Conservation (phyloP, 2,797 vertebrate genomes). For the Rousettus madagascariensis region DNA sequence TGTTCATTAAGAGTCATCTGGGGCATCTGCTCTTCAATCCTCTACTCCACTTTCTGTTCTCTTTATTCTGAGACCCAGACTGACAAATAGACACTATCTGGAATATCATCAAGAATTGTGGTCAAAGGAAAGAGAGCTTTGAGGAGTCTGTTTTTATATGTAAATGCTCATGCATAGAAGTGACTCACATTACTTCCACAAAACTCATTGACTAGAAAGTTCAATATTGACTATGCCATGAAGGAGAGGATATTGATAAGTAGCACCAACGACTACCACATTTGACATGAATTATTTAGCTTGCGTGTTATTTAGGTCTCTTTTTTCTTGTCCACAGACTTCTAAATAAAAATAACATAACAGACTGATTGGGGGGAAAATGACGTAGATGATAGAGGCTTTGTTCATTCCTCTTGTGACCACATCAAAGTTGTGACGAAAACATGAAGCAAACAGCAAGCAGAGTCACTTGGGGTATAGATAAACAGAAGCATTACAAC, state of each 20-base stretch:
- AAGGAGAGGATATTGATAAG: background rate
- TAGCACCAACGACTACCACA: background rate
- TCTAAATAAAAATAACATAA: conserved; percentile 23
- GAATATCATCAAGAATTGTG: background rate
- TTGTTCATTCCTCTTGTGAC: no score
- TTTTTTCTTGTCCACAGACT: conserved; percentile 33
- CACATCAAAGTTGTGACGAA: no score
- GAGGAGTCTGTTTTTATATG: background rate
- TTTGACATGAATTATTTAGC: background rate
- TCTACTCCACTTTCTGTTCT: background rate
- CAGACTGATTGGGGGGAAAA: no score
- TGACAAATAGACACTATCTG: background rate
- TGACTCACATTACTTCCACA: background rate
- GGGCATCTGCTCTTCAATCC: background rate
- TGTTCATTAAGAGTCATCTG: background rate
- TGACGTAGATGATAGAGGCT: no score
- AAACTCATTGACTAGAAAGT: background rate
- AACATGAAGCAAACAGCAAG: no score
- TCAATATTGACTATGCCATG: background rate
- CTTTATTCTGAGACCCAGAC: background rate
- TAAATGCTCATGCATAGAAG: background rate
- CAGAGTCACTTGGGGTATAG: no score
- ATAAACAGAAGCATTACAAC: no score
- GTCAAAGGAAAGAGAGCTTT: background rate
- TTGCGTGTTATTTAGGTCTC: background rate